Evolutionary conservation across 2,113 vertebrate species (phyloP).

Genomic region (Desmodus rotundus): DNA sequence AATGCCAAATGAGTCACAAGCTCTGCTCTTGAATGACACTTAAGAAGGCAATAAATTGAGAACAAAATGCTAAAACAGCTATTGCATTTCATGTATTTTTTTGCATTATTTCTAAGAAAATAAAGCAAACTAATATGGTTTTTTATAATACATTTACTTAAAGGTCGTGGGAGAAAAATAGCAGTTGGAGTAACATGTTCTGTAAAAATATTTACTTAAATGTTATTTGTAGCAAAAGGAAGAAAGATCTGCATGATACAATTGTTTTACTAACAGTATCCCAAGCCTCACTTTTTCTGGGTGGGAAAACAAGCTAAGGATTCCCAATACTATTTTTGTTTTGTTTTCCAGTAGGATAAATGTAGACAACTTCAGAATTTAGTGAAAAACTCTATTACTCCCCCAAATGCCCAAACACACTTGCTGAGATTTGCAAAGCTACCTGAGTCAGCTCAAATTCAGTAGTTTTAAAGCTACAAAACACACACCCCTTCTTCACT

Average conservation of each 20-base stretch:
- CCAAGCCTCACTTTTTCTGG: not conserved
- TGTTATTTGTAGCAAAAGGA: not conserved
- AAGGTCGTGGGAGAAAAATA: constrained; percentile 23
- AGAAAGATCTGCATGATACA: not conserved
- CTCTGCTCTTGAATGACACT: not conserved
- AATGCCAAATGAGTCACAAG: not conserved
- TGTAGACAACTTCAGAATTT: constrained; percentile 3
- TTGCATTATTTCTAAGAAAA: not conserved
- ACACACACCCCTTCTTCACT: not conserved
- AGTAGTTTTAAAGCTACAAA: not conserved
- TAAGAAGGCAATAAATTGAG: not conserved
- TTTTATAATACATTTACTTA: not conserved
- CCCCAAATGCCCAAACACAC: not conserved
- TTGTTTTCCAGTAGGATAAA: not conserved
- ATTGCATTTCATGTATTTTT: constrained; percentile 28
- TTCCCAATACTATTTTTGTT: not conserved
- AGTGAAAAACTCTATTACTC: not conserved
- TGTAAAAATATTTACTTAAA: constrained; percentile 43
- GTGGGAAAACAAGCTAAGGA: constrained; percentile 13
- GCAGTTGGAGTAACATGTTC: not conserved
- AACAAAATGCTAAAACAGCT: constrained; percentile 27
- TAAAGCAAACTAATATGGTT: not conserved
- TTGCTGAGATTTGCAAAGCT: not conserved
- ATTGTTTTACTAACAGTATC: constrained; percentile 31
- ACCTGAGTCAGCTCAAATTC: not conserved